Evolutionary conservation across 1,140 invertebrate species (phyloP), one percentile per base, ranked within the genome.

Genomic region (Propsilocerus akamusi): DNA sequence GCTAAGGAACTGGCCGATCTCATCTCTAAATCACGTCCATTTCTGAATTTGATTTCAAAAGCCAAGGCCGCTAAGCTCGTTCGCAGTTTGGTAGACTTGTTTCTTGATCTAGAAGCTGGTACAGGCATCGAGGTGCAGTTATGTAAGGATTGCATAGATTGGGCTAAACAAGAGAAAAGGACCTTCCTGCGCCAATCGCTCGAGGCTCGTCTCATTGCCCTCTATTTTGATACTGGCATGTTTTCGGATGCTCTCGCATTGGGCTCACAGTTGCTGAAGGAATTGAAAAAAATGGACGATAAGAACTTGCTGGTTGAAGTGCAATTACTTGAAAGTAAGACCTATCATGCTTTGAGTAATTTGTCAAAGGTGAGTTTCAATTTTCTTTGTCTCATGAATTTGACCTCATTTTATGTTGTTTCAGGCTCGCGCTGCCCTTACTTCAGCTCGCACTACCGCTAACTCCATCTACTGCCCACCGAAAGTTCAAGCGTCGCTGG

Each of bases 391-490:
- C 4, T 11, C n/a, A 26, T 12, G 6, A 5, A 25, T 20, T 1
- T 47, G 8, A 20, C 14, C 28, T 12, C 11, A 30, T 46, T 46
- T 46, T 4, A 46, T 47, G 6, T 26, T 25, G 2, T 25, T 47
- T 25, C 46, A 51, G 49, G 91, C 96, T 7, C 77, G 94, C 57
- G 96, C 96, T 48, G 93, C 96, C 3, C 72, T 99, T 17, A 99
- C 96, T 6, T 97, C 94, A 54, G 96, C 95, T 4, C 77, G 97
- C 57, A 99, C 97, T 6, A 99, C 96, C 51, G 97, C 97, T 12
- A 99, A 99, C 72, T 89, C 92, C 8, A 98, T 99, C 57, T 99
- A 99, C 67, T 97, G 94, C 69, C 93, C 95, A 53, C 97, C 96
- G 0, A 95, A 94, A 72, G 83, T 98, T 70, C 95, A 98, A 69